phyloP scores from a whole-genome alignment of 2,888 invertebrate species.

The Hyles lineata region DNA sequence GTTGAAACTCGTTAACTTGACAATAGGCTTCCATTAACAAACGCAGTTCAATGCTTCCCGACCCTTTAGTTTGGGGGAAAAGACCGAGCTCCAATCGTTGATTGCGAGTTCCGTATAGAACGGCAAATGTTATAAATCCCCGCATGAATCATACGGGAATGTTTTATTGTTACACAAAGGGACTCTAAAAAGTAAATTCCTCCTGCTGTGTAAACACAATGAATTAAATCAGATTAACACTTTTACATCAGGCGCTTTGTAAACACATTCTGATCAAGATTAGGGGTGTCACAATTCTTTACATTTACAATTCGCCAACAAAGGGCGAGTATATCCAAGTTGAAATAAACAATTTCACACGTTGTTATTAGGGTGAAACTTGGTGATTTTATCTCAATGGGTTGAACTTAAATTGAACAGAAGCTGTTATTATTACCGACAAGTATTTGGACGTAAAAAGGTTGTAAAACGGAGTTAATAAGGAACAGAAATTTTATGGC shows the following conservation, averaged over 20 bases:
- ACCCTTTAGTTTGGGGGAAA: slow-evolving; percentile 54
- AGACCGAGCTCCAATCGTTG: not conserved
- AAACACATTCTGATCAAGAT: slow-evolving; percentile 78
- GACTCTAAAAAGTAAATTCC: slow-evolving; percentile 61
- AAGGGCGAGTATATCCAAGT: slow-evolving; percentile 67
- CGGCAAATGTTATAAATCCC: slow-evolving; percentile 16
- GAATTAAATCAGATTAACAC: slow-evolving; percentile 83
- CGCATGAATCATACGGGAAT: slow-evolving; percentile 20
- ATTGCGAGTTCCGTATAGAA: slow-evolving; percentile 5
- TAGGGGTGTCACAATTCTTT: slow-evolving; percentile 78
- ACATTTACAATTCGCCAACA: slow-evolving; percentile 73
- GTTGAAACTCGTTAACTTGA: slow-evolving; percentile 52
- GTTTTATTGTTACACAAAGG: slow-evolving; percentile 27
- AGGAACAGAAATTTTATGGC: not conserved
- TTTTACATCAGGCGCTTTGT: slow-evolving; percentile 73
- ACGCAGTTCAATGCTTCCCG: slow-evolving; percentile 41
- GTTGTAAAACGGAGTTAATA: slow-evolving; percentile 15
- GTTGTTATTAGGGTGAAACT: slow-evolving; percentile 57
- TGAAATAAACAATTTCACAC: slow-evolving; percentile 75
- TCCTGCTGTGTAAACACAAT: slow-evolving; percentile 77
- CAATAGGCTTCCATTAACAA: slow-evolving; percentile 52
- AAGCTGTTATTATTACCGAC: slow-evolving; percentile 27
- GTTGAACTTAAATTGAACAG: slow-evolving; percentile 51
- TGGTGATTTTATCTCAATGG: slow-evolving; percentile 67
- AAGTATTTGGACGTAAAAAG: slow-evolving; percentile 12